These are phyloP conservation scores for Pterocles orientalis DNA, from an alignment of 2,113 vertebrate genomes.

Conservation along the genomic window DNA sequence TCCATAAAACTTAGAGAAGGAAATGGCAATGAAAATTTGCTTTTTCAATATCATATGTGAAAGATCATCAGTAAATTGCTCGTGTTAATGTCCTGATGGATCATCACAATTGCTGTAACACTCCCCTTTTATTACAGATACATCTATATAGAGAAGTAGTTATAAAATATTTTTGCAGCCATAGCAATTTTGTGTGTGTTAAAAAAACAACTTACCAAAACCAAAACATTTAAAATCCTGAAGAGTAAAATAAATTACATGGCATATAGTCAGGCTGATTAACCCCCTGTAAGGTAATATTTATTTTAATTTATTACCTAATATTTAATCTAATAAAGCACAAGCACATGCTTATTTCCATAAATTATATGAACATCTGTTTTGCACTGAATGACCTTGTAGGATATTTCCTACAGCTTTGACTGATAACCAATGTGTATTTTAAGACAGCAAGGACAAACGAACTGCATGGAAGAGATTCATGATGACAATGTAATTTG, in stretches of 20 bases:
- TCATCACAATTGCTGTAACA: neutral
- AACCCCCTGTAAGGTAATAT: neutral
- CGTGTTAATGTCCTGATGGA: neutral
- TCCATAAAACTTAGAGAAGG: neutral
- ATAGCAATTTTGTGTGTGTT: neutral
- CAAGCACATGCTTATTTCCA: neutral
- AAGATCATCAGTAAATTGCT: neutral
- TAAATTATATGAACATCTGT: slow-evolving; percentile 43
- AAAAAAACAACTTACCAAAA: neutral
- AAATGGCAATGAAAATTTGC: neutral
- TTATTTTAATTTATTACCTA: slow-evolving; percentile 30
- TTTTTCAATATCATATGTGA: neutral
- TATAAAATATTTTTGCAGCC: neutral
- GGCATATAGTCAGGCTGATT: neutral
- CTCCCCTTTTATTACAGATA: neutral
- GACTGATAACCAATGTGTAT: neutral
- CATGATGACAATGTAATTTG: slow-evolving; percentile 47
- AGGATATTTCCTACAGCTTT: slow-evolving; percentile 15
- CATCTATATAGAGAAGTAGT: neutral
- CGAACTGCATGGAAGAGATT: neutral
- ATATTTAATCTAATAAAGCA: slow-evolving; percentile 20
- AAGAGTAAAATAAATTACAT: neutral
- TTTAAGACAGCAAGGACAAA: slow-evolving; percentile 48
- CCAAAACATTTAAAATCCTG: neutral
- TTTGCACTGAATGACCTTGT: slow-evolving; percentile 33